These are phyloP conservation scores for Pituophis catenifer DNA, from an alignment of 2,113 vertebrate genomes.

Conservation along the genomic window DNA sequence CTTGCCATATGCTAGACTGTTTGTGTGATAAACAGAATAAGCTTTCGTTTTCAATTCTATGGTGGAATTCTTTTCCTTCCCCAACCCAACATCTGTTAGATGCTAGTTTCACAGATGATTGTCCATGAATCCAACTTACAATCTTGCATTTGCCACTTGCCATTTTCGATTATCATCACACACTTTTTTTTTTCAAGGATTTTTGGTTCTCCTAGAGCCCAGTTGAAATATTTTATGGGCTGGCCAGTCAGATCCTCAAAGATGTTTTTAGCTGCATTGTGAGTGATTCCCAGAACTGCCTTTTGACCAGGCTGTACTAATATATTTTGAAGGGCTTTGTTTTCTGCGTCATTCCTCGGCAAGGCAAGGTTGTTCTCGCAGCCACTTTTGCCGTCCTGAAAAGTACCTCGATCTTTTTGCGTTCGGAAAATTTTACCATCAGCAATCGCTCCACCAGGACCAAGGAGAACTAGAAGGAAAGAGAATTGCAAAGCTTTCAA, in stretches of 20 bases:
- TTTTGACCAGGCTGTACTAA: background rate
- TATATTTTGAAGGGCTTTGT: background rate
- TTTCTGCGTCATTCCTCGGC: conserved; percentile 17
- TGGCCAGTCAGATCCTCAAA: background rate
- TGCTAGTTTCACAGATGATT: conserved; percentile 17
- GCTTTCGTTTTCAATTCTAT: background rate
- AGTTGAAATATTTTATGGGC: background rate
- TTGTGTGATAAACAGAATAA: background rate
- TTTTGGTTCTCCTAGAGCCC: background rate
- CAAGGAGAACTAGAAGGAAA: conserved; percentile 19
- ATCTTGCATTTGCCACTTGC: background rate
- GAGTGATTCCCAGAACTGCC: background rate
- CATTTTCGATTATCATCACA: background rate
- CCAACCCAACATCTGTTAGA: background rate
- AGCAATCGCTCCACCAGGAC: background rate
- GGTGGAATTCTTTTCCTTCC: background rate
- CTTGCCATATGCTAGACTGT: background rate
- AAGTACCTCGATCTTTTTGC: background rate
- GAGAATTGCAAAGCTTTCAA: conserved; percentile 10
- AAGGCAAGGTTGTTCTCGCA: background rate
- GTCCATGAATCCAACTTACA: background rate
- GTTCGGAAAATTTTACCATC: conserved; percentile 27
- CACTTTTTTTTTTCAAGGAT: conserved; percentile 9
- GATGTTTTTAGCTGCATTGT: background rate
- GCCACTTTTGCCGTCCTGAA: background rate